Conservation (phyloP, 2,113 vertebrate genomes). For the Caretta caretta region DNA sequence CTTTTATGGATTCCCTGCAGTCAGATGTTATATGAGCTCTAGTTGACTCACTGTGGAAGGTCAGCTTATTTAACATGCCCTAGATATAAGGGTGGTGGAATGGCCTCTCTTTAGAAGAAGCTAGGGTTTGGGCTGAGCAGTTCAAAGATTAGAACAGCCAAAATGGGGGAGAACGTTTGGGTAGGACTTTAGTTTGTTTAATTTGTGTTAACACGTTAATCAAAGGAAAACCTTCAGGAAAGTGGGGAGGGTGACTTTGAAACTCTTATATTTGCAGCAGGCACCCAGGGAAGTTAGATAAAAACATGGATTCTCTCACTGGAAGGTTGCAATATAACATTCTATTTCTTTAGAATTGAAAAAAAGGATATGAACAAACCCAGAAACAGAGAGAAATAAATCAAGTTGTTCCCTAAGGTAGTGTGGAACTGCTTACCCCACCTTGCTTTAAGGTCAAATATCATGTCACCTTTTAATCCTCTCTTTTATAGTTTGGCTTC, state of each 20-base stretch:
- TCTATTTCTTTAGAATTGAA: no score
- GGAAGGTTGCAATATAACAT: no score
- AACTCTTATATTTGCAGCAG: no score
- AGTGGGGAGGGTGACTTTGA: no score
- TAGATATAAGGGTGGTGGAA: background rate
- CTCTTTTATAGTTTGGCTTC: background rate
- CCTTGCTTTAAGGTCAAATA: no score
- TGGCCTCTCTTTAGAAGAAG: background rate
- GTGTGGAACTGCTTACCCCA: no score
- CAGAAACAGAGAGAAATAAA: no score
- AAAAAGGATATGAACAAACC: no score
- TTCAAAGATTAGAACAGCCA: background rate
- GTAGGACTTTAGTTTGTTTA: background rate
- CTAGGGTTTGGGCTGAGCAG: background rate
- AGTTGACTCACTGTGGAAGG: background rate
- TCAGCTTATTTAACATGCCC: background rate
- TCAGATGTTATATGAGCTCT: background rate
- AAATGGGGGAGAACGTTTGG: background rate
- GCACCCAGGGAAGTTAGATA: no score
- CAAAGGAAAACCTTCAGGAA: background rate
- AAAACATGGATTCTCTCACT: no score
- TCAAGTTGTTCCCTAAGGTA: no score
- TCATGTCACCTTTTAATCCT: no score
- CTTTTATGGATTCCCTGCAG: background rate
- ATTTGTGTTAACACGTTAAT: background rate